Base-by-base conservation (phyloP, 2,113 vertebrate genomes). In the Opisthocomus hoazin region DNA sequence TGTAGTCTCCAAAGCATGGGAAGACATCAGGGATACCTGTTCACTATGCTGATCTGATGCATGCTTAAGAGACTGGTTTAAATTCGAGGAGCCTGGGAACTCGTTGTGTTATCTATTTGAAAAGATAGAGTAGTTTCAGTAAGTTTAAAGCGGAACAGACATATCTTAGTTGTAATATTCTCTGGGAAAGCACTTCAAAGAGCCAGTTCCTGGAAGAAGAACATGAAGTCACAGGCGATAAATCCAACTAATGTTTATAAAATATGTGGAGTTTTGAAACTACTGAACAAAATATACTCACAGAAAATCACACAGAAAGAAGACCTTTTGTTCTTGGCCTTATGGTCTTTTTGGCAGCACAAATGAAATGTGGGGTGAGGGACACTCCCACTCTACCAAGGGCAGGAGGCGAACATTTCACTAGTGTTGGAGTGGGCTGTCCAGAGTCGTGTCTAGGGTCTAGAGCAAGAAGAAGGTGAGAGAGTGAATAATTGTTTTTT, bases 101-200 rank as follows among this genome's bases (percentile, higher is more conserved):
- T 20, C 27, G 20, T 80, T 0, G 0, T 41, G 41, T 74, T 76
- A 85, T 76, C 61, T 79, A 12, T 83, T 11, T 63, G 54, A 70
- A 87, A 87, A 83, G 87, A 83, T 7, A 82, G 80, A 58, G 27
- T 24, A 29, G 19, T 30, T 46, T 43, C 74, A 83, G 43, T 63
- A 80, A 88, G 46, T 88, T 93, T 90, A 57, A n/a, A 92, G 32
- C 36, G 51, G 69, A 92, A 61, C 36, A 82, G 69, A 78, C 37
- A 18, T 23, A 65, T 66, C n/a, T 57, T 23, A 53, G 27, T 63
- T 80, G n/a, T n/a, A 89, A 75, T 70, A 74, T 48, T 78, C 88
- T 84, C 88, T 92, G 85, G 76, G 36, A 94, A 95, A 92, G 26
- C 34, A 87, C 84, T 95, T 96, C 91, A 95, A 91, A 96, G 88